phyloP scores from a whole-genome alignment of 2,888 invertebrate genomes.

The Scaptodrosophila latifasciaeformis region DNA sequence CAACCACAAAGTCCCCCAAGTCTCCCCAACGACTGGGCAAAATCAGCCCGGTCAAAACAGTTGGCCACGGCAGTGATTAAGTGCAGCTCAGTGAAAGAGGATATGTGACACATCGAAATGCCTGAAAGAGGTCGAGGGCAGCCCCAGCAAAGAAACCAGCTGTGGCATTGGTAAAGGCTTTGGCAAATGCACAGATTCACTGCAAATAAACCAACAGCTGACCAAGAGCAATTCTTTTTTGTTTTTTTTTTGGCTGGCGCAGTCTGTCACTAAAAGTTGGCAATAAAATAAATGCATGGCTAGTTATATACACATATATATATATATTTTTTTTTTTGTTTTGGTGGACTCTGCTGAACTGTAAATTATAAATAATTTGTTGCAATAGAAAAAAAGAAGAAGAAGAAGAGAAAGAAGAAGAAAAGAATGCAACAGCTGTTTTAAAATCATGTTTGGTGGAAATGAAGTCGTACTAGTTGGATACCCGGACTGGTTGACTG shows the following conservation, averaged over 20 bases:
- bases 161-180: background rate
- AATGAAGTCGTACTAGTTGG: constrained; percentile 23
- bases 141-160: constrained; percentile 8
- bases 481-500: background rate
- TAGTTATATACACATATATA: too few relatives aligned
- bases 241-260: too few relatives aligned
- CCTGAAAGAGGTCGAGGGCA: constrained; percentile 9
- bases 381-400: constrained; percentile 30
- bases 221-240: constrained; percentile 58
- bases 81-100: constrained; percentile 34
- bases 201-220: constrained; percentile 16
- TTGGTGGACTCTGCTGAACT: constrained; percentile 6
- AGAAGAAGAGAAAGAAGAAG: constrained; percentile 14
- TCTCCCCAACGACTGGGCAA: too few relatives aligned
- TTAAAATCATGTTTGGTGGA: constrained; percentile 31
- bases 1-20: too few relatives aligned
- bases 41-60: constrained; percentile 19
- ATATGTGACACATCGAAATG: constrained; percentile 15
- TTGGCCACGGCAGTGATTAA: constrained; percentile 62
- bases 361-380: constrained; percentile 50
- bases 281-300: constrained; percentile 58
- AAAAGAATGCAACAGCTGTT: constrained; percentile 61
- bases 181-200: constrained; percentile 23
- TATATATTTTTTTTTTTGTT: constrained; percentile 11
- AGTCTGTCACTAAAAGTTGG: constrained; percentile 62